Conservation (phyloP, 2,797 vertebrate species). For the Galago senegalensis region DNA sequence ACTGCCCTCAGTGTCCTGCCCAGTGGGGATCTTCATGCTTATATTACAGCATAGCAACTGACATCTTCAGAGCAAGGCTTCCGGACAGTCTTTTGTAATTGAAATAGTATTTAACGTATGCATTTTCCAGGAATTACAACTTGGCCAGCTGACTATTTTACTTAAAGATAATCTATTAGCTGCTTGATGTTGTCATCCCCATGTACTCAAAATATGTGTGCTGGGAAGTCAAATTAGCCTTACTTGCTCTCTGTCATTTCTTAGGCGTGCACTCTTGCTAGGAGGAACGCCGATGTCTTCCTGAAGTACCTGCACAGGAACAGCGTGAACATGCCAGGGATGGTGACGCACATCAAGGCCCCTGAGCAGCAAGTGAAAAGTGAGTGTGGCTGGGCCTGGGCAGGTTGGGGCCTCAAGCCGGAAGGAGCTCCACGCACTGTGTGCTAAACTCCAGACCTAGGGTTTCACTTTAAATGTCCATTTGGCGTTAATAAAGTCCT, state of each 20-base stretch:
- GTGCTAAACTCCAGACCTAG: rapidly evolving
- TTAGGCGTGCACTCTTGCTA: conserved; percentile 95
- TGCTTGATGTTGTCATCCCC: rapidly evolving
- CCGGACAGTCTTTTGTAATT: background rate
- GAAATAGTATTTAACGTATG: background rate
- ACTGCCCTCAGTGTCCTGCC: background rate
- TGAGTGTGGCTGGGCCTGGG: conserved; percentile 86
- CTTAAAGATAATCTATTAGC: background rate
- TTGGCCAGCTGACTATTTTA: background rate
- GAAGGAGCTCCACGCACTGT: rapidly evolving
- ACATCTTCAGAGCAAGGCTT: background rate
- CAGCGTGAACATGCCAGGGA: conserved; percentile 97
- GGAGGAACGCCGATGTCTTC: conserved; percentile 97
- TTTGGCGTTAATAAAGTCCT: background rate
- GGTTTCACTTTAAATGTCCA: background rate
- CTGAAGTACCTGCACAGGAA: conserved; percentile 97
- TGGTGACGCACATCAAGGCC: conserved; percentile 96
- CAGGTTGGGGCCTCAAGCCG: no score
- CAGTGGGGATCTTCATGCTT: background rate
- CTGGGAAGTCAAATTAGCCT: rapidly evolving
- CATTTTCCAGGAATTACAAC: background rate
- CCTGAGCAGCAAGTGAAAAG: conserved; percentile 98
- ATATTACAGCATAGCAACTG: background rate
- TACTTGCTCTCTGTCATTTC: rapidly evolving
- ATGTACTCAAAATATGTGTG: rapidly evolving